Conservation (phyloP, 2,888 invertebrate species). For the Netelia fuscicornis region DNA sequence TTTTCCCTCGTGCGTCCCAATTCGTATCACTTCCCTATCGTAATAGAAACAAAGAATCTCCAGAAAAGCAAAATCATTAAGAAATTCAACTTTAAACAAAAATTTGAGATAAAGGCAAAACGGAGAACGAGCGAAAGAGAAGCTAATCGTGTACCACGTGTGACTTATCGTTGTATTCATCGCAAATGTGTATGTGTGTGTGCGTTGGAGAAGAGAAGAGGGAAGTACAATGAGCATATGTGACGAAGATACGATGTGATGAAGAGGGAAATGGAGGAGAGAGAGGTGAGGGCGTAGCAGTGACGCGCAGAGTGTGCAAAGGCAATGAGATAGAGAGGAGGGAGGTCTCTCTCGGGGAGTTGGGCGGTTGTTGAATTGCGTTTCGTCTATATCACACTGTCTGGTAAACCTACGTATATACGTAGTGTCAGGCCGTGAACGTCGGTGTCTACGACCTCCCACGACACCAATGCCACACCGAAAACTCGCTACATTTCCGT, state of each 20-base stretch:
- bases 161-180: slow-evolving; percentile 24
- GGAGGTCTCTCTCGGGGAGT: background rate
- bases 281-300: slow-evolving; percentile 15
- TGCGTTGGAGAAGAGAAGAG: too few relatives aligned
- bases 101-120: too few relatives aligned
- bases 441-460: slow-evolving; percentile 29
- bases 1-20: background rate
- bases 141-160: slow-evolving; percentile 31
- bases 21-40: background rate
- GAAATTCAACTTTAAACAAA: too few relatives aligned
- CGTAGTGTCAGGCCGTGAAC: slow-evolving; percentile 1
- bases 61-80: background rate
- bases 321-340: background rate
- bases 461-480: slow-evolving; percentile 17
- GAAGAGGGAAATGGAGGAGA: too few relatives aligned
- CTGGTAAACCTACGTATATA: background rate
- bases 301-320: background rate
- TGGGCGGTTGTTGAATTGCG: slow-evolving; percentile 23
- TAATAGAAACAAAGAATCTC: slow-evolving; percentile 11
- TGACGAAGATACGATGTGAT: too few relatives aligned
- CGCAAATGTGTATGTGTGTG: too few relatives aligned
- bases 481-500: background rate
- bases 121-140: slow-evolving; percentile 10
- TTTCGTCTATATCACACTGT: slow-evolving; percentile 12
- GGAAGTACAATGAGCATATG: too few relatives aligned